phyloP scores from a whole-genome alignment of 2,113 vertebrate genomes.

The Lophochroa leadbeateri region DNA sequence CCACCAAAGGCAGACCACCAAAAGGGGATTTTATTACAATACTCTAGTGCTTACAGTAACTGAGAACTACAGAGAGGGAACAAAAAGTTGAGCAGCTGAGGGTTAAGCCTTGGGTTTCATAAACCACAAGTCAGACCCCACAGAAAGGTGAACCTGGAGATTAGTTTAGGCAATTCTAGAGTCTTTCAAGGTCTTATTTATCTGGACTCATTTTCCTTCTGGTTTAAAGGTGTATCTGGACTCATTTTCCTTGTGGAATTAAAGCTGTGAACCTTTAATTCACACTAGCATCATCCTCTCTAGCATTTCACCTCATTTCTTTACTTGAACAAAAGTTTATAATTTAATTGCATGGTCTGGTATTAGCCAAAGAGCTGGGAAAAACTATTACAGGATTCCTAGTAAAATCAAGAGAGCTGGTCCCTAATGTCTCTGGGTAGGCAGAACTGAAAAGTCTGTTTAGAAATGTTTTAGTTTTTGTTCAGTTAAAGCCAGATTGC shows the following conservation, averaged over 20 bases:
- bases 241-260: not conserved
- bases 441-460: not conserved
- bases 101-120: not conserved
- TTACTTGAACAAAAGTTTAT: not conserved
- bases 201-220: not conserved
- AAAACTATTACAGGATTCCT: not conserved
- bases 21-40: not conserved
- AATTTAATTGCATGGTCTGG: not conserved
- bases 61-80: not conserved
- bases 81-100: not conserved
- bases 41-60: not conserved
- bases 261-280: not conserved
- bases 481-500: not conserved
- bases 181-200: not conserved
- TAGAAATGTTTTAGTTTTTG: not conserved
- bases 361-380: not conserved
- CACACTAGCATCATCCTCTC: not conserved
- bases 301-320: not conserved
- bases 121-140: not conserved
- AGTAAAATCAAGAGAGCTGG: not conserved
- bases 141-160: not conserved
- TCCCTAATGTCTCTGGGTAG: not conserved
- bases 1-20: not conserved
- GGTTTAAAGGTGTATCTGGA: not conserved
- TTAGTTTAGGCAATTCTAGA: not conserved